Conservation (phyloP, 2,113 vertebrate genomes). For the Chauna torquata region DNA sequence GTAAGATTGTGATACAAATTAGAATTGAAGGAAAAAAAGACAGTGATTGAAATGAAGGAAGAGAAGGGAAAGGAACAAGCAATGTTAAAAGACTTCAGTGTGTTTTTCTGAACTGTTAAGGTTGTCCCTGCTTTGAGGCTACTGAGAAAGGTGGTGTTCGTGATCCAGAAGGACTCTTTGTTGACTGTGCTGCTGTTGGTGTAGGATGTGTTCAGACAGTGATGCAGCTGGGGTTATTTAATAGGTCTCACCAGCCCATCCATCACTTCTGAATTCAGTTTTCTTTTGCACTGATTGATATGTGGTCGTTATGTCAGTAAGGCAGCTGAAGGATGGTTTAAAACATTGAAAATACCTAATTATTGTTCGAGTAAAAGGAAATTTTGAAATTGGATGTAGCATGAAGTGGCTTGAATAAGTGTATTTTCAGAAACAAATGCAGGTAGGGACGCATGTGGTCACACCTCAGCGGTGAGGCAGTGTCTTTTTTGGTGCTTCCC, state of each 20-base stretch:
- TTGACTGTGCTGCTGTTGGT: background rate
- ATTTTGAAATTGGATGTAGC: background rate
- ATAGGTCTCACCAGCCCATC: background rate
- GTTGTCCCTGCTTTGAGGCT: background rate
- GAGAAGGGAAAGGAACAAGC: background rate
- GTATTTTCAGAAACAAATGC: background rate
- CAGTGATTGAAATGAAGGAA: background rate
- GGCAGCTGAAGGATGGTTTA: background rate
- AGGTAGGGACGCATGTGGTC: background rate
- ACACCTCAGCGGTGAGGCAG: accelerated
- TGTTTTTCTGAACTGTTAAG: background rate
- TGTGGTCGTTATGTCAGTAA: background rate
- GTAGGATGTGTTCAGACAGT: background rate
- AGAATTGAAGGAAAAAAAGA: background rate
- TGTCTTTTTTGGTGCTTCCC: background rate
- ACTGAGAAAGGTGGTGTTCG: background rate
- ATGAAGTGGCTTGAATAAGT: background rate
- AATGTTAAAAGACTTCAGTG: background rate
- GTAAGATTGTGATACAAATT: background rate
- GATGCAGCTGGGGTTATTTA: background rate
- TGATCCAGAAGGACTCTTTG: accelerated
- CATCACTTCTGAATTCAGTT: background rate
- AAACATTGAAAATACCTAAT: background rate
- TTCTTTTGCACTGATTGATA: background rate
- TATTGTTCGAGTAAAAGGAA: background rate